Conservation (phyloP, 2,888 invertebrate genomes). For the Drosophila mulleri region DNA sequence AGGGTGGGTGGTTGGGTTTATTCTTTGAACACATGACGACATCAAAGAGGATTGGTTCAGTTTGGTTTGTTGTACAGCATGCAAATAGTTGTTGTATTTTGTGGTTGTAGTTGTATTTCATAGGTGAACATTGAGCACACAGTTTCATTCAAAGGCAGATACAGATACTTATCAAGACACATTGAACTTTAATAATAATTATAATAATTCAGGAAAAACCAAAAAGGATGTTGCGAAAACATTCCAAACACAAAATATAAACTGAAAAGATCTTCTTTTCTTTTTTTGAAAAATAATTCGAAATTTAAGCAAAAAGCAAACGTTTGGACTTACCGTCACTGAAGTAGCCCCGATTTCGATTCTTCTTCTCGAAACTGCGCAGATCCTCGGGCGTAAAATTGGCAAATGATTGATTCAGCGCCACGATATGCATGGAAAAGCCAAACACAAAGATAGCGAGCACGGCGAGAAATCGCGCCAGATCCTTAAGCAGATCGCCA, state of each 20-base stretch:
- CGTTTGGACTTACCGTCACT: slow-evolving; percentile 89
- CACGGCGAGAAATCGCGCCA: slow-evolving; percentile 98
- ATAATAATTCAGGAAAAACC: slow-evolving; percentile 12
- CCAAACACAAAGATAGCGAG: slow-evolving; percentile 99
- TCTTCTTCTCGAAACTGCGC: slow-evolving; percentile 87
- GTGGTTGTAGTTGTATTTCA: slow-evolving; percentile 67
- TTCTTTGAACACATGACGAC: slow-evolving; percentile 59
- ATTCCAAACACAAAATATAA: slow-evolving; percentile 57
- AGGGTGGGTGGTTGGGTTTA: slow-evolving; percentile 8
- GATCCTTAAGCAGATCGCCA: slow-evolving; percentile 96
- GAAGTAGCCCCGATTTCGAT: slow-evolving; percentile 87
- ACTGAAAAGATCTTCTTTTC: slow-evolving; percentile 10
- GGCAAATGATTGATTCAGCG: slow-evolving; percentile 96
- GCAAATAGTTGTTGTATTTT: slow-evolving; percentile 79
- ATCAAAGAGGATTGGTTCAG: slow-evolving; percentile 60
- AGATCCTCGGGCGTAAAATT: slow-evolving; percentile 89
- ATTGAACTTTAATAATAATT: slow-evolving; percentile 51
- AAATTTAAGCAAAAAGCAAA: slow-evolving; percentile 60
- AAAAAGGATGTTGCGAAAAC: slow-evolving; percentile 70
- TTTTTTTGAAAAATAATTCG: slow-evolving; percentile 10
- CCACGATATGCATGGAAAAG: slow-evolving; percentile 98
- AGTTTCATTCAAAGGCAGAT: slow-evolving; percentile 79
- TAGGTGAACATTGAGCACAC: slow-evolving; percentile 72
- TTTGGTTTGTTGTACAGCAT: slow-evolving; percentile 72
- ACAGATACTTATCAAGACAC: slow-evolving; percentile 85